These are phyloP conservation scores for Thrips palmi DNA, from an alignment of 1,140 invertebrate genomes.

Conservation along the genomic window DNA sequence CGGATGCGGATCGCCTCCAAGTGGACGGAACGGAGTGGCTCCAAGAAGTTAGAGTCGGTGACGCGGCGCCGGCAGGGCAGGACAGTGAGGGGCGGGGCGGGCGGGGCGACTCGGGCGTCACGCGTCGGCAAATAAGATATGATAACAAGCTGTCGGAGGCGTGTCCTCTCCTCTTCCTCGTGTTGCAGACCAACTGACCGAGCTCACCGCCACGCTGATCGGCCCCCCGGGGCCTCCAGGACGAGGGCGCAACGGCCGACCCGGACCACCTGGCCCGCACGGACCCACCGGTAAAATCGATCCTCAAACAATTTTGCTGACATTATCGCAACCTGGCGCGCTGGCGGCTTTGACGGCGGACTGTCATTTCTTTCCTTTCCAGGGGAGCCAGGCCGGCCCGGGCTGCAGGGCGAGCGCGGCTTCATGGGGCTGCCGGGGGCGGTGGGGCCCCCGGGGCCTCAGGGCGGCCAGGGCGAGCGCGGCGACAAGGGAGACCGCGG, in stretches of 20 bases:
- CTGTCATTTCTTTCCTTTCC: slow-evolving; percentile 1
- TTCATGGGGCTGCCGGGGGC: slow-evolving; percentile 42
- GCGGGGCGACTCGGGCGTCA: too few relatives aligned
- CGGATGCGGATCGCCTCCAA: too few relatives aligned
- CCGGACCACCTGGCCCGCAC: slow-evolving; percentile 36
- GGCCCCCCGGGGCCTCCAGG: slow-evolving; percentile 42
- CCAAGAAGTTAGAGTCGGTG: too few relatives aligned
- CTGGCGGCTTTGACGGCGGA: too few relatives aligned
- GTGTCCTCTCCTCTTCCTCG: too few relatives aligned
- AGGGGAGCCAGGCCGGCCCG: slow-evolving; percentile 31
- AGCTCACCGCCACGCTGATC: slow-evolving; percentile 33
- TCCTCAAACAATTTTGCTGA: neutral
- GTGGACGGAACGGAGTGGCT: too few relatives aligned
- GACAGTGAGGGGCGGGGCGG: too few relatives aligned
- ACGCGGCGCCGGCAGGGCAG: too few relatives aligned
- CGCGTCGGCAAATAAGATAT: too few relatives aligned
- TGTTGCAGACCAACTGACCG: slow-evolving; percentile 35
- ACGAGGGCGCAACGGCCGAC: slow-evolving; percentile 32
- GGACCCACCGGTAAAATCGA: slow-evolving; percentile 35
- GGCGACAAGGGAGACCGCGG: slow-evolving; percentile 57
- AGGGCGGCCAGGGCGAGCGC: slow-evolving; percentile 36
- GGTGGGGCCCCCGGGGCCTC: slow-evolving; percentile 32
- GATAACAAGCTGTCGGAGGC: too few relatives aligned
- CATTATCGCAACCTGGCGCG: slow-evolving; percentile 2
- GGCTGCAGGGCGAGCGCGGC: slow-evolving; percentile 35